Evolutionary conservation across 1,140 invertebrate genomes (phyloP), one percentile per base, ranked within the genome.

Genomic region (Panagrolaimus sp.): DNA sequence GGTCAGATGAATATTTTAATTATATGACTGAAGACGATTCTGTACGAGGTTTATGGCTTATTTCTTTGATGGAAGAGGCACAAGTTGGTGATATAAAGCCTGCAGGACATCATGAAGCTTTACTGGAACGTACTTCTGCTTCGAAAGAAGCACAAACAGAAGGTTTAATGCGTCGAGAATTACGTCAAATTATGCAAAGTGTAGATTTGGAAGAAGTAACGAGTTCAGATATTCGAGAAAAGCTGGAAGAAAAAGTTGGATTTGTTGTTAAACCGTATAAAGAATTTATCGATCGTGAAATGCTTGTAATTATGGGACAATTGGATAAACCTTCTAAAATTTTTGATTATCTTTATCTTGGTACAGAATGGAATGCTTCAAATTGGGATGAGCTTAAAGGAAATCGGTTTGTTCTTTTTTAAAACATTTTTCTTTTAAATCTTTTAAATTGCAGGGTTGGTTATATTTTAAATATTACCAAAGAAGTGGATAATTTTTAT

Each of bases 301-400:
- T 97, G 90, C 87, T 98, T 51, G 89, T 90, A 27, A 97, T 98
- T 78, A 86, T 98, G 46, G 93, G 93, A 7, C 95, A 98, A 85
- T 93, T 98, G 92, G 96, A 98, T 84, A 90, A 91, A 31, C 92
- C 96, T 8, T 93, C 93, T 0, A 89, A 93, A 82, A 96, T 98
- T 78, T 93, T 97, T 80, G 92, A 95, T 75, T 93, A 95, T 84
- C 90, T 98, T 2, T 98, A 95, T 85, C 86, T 98, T 9, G 96
- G 96, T n/a, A 96, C 93, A 25, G 95, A 98, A 84, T 98, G 94
- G 94, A 98, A 98, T 84, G 95, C 96, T 1, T 96, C 93, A 63
- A 98, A 98, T 85, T 87, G 96, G 63, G 94, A 98, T 75, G 94
- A 98, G 85, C 86, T 98, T 64, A 90, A 92, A 82, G 89, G 89